Conservation (phyloP, 2,113 vertebrate genomes). For the Chionomys nivalis region DNA sequence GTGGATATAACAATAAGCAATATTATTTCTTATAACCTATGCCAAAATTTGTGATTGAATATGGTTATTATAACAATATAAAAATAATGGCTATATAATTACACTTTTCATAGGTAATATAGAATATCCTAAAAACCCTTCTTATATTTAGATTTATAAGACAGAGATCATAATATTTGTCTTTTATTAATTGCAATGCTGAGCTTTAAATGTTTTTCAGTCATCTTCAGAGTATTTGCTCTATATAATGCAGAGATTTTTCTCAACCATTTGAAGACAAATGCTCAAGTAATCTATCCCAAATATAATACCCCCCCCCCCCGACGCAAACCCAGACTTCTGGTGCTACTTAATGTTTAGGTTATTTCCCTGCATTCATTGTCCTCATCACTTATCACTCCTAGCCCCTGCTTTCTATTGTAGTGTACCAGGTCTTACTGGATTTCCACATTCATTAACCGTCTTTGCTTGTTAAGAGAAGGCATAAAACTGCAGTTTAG, state of each 20-base stretch:
- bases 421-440: neutral
- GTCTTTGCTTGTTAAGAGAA: constrained; percentile 27
- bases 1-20: neutral
- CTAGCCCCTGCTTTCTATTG: neutral
- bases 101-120: constrained; percentile 30
- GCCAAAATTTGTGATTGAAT: neutral
- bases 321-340: neutral
- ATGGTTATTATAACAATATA: constrained; percentile 10
- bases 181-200: constrained; percentile 37
- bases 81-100: constrained; percentile 33
- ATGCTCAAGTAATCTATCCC: constrained; percentile 38
- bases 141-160: constrained; percentile 9
- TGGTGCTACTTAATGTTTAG: constrained; percentile 33
- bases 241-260: constrained; percentile 35
- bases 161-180: constrained; percentile 31
- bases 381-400: neutral
- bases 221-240: constrained; percentile 26
- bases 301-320: neutral
- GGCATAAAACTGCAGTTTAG: neutral
- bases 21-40: neutral
- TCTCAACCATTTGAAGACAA: neutral
- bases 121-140: constrained; percentile 8
- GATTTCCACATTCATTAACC: neutral
- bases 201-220: constrained; percentile 3
- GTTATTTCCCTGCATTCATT: neutral